A percentile compares a stretch with the other conserved stretches of the same genome.
These are phyloP conservation scores for Mormyrus proboscirostris DNA, from an alignment of 2,797 vertebrate genomes.

Conservation along the genomic window DNA sequence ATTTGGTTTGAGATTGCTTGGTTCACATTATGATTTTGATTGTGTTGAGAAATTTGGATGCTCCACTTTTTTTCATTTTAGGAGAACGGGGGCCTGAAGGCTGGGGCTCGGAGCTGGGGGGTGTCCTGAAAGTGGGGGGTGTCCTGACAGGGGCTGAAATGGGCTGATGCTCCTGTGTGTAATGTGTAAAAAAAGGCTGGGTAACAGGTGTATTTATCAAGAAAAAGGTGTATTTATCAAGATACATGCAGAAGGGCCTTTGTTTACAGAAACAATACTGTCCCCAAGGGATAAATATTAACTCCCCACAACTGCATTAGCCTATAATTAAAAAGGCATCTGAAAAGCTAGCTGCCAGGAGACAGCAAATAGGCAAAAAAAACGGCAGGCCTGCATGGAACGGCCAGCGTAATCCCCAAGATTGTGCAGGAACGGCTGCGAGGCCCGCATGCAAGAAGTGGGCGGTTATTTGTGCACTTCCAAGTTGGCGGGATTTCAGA, in stretches of 20 bases:
- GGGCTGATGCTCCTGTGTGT: not conserved
- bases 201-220: not conserved
- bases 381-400: slow-evolving; percentile 19
- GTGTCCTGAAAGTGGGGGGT: not conserved
- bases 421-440: slow-evolving; percentile 46
- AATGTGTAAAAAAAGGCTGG: not conserved
- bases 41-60: not conserved
- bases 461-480: slow-evolving; percentile 63
- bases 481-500: slow-evolving; percentile 66
- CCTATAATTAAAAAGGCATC: not conserved
- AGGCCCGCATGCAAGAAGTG: slow-evolving; percentile 59
- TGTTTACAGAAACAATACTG: not conserved
- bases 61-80: not conserved
- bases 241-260: not conserved
- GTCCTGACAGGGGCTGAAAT: not conserved
- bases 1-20: not conserved
- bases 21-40: not conserved
- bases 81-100: not conserved
- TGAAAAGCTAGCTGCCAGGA: not conserved
- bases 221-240: not conserved
- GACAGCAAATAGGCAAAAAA: no score
- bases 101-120: not conserved
- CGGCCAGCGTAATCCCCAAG: not conserved
- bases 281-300: not conserved
- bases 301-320: not conserved